These are phyloP conservation scores for Gallinago nigripennis DNA, from an alignment of 2,797 vertebrate species.

Conservation along the genomic window DNA sequence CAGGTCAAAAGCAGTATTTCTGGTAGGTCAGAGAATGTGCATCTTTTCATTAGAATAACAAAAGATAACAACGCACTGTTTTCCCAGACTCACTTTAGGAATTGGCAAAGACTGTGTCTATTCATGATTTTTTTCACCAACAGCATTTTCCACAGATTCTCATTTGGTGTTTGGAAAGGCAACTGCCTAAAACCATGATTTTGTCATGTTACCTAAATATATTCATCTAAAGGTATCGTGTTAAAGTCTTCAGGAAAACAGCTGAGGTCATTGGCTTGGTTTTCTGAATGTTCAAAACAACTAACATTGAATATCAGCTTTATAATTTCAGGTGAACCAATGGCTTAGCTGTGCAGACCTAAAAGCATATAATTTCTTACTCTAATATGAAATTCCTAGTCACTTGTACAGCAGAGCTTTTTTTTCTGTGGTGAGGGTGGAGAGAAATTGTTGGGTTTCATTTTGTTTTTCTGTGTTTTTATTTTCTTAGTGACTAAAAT, in stretches of 20 bases:
- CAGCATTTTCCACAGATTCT: not conserved
- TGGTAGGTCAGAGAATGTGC: not conserved
- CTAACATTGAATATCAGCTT: not conserved
- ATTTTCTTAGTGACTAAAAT: conserved; percentile 45
- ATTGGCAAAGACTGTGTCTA: not conserved
- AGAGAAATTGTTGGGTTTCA: not conserved
- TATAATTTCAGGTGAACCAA: not conserved
- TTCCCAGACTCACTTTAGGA: not conserved
- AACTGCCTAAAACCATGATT: not conserved
- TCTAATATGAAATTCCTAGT: not conserved
- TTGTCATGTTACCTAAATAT: conserved; percentile 38
- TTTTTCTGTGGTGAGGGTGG: conserved; percentile 22
- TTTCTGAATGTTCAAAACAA: conserved; percentile 23
- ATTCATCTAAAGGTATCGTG: not conserved
- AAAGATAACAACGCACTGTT: not conserved
- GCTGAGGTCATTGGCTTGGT: not conserved
- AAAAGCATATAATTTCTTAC: conserved; percentile 30
- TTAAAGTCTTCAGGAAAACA: conserved; percentile 13
- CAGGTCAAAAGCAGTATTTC: not conserved
- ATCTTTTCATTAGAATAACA: not conserved
- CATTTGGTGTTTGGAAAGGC: not conserved
- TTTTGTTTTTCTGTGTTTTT: not conserved
- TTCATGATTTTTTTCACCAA: not conserved
- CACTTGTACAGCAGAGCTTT: not conserved
- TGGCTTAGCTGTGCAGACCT: not conserved